Evolutionary conservation across 2,113 vertebrate species (phyloP), one percentile per base, ranked within the genome.

Genomic region (Corythaixoides concolor): DNA sequence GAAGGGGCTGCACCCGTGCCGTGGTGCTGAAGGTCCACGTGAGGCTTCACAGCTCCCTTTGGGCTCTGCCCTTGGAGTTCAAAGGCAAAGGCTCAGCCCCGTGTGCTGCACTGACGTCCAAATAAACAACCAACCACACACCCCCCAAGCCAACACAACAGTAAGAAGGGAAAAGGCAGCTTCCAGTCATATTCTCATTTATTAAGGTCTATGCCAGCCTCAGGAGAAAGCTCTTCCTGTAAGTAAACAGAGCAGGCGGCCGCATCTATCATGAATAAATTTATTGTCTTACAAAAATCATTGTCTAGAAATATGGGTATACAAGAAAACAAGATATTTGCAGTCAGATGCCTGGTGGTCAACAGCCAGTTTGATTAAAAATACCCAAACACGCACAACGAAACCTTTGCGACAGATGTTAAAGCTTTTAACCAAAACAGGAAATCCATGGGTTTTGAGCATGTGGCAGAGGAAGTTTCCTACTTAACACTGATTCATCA

Each of bases 251-350:
- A 97, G 90, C 97, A 98, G 97, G 97, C 98, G 56, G 96, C 95
- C 93, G 93, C 98, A 99, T 98, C 98, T 98, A 98, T 96, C 98
- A 99, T 99, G 99, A 99, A 99, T 99, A 99, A 98, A 99, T 99
- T 99, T 99, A 99, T 99, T 99, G 99, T 99, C 98, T 99, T 99
- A 99, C 98, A 99, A 99, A 99, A 98, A 98, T 98, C 98, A 98
- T 98, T 98, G 98, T 98, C 93, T 99, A 99, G 98, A 99, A 99
- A 99, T 99, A 99, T 99, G 99, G 98, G 98, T 98, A 98, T 98
- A 99, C 98, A 99, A 99, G 98, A 99, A 99, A 98, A 97, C 96
- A 97, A 98, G 96, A 98, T 97, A 98, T 98, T 97, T 99, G 98
- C 97, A 99, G 98, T 98, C 97, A 97, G 98, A 98, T 96, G 97